These are phyloP conservation scores for Dione vanillae DNA, from an alignment of 2,888 invertebrate genomes.

Conservation along the genomic window DNA sequence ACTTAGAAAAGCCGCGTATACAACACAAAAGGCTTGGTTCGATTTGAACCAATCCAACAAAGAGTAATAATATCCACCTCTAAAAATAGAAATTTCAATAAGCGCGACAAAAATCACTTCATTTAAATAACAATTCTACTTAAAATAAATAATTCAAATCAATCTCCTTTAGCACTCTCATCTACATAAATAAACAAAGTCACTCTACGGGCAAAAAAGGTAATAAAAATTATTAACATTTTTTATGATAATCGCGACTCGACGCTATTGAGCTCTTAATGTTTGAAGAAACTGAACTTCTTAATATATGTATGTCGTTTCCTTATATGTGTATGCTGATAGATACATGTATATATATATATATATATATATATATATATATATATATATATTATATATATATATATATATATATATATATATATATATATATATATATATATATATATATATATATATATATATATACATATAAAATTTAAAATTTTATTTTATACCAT, in stretches of 20 bases:
- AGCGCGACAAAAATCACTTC: constrained; percentile 55
- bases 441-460: too few relatives aligned
- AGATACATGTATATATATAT: too few relatives aligned
- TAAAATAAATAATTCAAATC: constrained; percentile 77
- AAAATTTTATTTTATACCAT: too few relatives aligned
- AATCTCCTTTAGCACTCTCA: constrained; percentile 68
- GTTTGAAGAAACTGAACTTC: constrained; percentile 16
- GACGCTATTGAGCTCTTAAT: constrained; percentile 22
- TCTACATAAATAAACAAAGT: constrained; percentile 67
- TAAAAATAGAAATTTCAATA: constrained; percentile 57
- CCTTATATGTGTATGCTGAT: too few relatives aligned
- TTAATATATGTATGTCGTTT: too few relatives aligned
- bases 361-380: too few relatives aligned
- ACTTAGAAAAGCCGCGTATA: too few relatives aligned
- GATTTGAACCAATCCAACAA: not conserved
- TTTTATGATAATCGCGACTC: constrained; percentile 45
- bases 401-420: too few relatives aligned
- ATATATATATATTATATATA: too few relatives aligned
- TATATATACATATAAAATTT: too few relatives aligned
- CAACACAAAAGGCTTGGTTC: too few relatives aligned
- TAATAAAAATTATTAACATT: constrained; percentile 52
- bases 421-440: too few relatives aligned
- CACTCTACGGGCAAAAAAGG: constrained; percentile 40
- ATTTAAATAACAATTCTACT: constrained; percentile 63
- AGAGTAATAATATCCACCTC: not conserved